These are phyloP conservation scores for Drosophila burlai DNA, from an alignment of 1,140 invertebrate genomes.

Conservation along the genomic window DNA sequence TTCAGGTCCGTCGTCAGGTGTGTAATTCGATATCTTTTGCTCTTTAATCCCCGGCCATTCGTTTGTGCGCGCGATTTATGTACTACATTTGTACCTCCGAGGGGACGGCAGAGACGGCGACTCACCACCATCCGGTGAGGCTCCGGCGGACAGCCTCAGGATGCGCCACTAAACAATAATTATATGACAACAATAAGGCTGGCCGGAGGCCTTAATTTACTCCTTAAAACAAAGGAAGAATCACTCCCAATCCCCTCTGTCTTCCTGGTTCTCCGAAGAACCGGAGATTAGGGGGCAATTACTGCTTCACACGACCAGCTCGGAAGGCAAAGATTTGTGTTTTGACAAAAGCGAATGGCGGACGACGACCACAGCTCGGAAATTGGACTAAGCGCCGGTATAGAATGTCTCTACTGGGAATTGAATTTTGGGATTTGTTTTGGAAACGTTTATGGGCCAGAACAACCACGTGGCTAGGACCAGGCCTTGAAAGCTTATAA, in stretches of 20 bases:
- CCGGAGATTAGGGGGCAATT: slow-evolving; percentile 78
- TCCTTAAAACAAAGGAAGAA: slow-evolving; percentile 35
- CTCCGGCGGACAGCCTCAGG: slow-evolving; percentile 60
- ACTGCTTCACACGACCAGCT: slow-evolving; percentile 71
- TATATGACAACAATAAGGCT: slow-evolving; percentile 80
- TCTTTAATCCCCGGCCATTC: slow-evolving; percentile 80
- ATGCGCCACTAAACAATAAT: slow-evolving; percentile 83
- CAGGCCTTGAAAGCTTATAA: background rate
- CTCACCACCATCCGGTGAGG: slow-evolving; percentile 57
- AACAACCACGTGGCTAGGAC: slow-evolving; percentile 1
- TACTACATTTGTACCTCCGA: slow-evolving; percentile 75
- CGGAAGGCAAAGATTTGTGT: slow-evolving; percentile 57
- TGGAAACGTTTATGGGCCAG: background rate
- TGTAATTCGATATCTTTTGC: slow-evolving; percentile 85
- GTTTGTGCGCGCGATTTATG: slow-evolving; percentile 84
- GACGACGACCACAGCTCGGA: slow-evolving; percentile 24
- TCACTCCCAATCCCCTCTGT: background rate
- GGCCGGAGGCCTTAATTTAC: slow-evolving; percentile 28
- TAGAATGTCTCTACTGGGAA: slow-evolving; percentile 75
- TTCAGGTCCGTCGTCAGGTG: slow-evolving; percentile 75
- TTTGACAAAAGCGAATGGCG: slow-evolving; percentile 57
- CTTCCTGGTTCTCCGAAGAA: background rate
- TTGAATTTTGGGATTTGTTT: slow-evolving; percentile 3
- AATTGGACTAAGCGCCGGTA: slow-evolving; percentile 70
- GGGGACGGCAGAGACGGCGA: slow-evolving; percentile 1